Conservation (phyloP, 2,113 vertebrate species). For the Corynorhinus townsendii region DNA sequence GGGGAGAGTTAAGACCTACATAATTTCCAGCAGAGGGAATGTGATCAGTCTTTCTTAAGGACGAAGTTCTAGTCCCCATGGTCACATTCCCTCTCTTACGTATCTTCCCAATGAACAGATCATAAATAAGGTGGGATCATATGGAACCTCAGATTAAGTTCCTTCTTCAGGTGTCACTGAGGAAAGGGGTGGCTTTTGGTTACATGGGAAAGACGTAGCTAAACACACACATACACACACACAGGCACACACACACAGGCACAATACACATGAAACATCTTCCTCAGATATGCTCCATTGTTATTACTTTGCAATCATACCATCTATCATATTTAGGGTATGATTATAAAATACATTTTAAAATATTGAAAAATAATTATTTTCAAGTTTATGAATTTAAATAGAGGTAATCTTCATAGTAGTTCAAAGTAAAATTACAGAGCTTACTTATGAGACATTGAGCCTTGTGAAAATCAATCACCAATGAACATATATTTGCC, state of each 20-base stretch:
- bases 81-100: background rate
- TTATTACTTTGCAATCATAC: background rate
- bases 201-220: background rate
- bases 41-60: background rate
- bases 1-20: background rate
- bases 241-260: no score
- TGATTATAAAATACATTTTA: background rate
- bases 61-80: background rate
- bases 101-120: background rate
- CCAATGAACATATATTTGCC: background rate
- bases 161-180: background rate
- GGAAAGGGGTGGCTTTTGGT: background rate
- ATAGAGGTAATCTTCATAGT: background rate
- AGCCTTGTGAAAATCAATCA: background rate
- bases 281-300: background rate
- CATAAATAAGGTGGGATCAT: background rate
- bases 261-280: background rate
- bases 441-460: background rate
- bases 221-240: background rate
- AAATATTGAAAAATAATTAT: background rate
- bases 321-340: background rate
- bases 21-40: background rate
- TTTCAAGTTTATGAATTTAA: slow-evolving; percentile 20
- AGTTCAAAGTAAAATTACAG: background rate
- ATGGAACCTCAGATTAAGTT: background rate